Evolutionary conservation across 2,888 invertebrate genomes (phyloP), one percentile per base, ranked within the genome.

Genomic region (Diloba caeruleocephala): DNA sequence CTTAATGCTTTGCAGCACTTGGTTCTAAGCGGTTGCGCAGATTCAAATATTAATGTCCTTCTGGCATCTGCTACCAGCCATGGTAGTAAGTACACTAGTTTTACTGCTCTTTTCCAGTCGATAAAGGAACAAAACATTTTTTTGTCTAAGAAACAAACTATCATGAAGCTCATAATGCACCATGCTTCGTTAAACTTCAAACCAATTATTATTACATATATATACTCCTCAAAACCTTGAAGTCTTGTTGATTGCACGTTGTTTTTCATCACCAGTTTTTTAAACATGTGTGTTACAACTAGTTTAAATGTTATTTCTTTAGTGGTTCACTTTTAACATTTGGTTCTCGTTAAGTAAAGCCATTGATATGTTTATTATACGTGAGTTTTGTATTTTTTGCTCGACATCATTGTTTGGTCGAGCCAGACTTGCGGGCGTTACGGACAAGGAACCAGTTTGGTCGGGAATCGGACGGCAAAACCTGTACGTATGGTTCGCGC

Each of bases 341-440:
- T 63, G 41, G 51, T 60, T 60, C 65, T 73, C 44, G 57, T 67
- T 57, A 53, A 57, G 50, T 56, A 52, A 44, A 56, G 29, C 58
- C 56, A 71, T 72, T 73, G 72, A 74, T 71, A 75, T 70, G 69
- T 76, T 71, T 72, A 62, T 74, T 67, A 55, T 63, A 74, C 66
- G 71, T 71, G 51, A 58, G 75, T 71, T 67, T 65, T 68, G 64
- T 74, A 67, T 77, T 80, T 81, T 87, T 84, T 85, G 81, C 76
- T 69, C 53, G 56, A 53, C 51, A 61, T 64, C 53, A 66, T 63
- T 74, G 79, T 76, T 79, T 79, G 82, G 85, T 80, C 77, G 79
- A 82, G 80, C 82, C 84, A 90, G 91, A 89, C 90, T 84, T 66
- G 83, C 89, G 88, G 91, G 88, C 90, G 86, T 82, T 89, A 78